Conservation (phyloP, 2,797 vertebrate genomes). For the Anniella stebbinsi region DNA sequence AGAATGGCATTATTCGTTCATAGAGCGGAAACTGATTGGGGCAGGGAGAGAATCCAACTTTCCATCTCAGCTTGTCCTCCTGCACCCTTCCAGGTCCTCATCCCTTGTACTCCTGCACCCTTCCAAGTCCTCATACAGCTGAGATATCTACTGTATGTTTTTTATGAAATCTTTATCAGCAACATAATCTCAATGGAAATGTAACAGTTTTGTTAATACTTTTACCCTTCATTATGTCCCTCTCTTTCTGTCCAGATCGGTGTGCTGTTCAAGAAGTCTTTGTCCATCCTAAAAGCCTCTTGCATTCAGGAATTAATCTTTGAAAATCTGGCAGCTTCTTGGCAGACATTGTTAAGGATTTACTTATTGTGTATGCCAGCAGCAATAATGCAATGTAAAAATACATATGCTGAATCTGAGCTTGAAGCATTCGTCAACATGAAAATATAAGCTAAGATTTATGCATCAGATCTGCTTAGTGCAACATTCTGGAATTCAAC, state of each 20-base stretch:
- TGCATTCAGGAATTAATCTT: background rate
- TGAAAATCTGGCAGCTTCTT: background rate
- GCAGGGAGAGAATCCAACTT: background rate
- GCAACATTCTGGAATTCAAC: background rate
- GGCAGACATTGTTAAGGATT: background rate
- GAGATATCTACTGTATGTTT: background rate
- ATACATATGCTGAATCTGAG: background rate
- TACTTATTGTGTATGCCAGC: accelerated
- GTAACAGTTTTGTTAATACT: background rate
- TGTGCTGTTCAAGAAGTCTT: background rate
- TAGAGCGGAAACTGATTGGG: background rate
- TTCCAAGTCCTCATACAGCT: background rate
- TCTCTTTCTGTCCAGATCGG: background rate
- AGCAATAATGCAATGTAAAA: background rate
- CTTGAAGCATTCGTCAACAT: background rate
- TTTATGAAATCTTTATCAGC: background rate
- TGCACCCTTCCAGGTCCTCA: background rate
- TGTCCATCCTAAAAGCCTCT: background rate
- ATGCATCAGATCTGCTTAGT: too few relatives aligned
- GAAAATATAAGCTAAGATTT: background rate
- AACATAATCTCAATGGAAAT: background rate
- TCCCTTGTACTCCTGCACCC: background rate
- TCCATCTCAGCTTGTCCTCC: background rate
- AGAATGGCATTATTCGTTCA: background rate
- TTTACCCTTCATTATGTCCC: background rate